Conservation (phyloP, 2,797 vertebrate species). For the Tokudaia tokunoshimensis region DNA sequence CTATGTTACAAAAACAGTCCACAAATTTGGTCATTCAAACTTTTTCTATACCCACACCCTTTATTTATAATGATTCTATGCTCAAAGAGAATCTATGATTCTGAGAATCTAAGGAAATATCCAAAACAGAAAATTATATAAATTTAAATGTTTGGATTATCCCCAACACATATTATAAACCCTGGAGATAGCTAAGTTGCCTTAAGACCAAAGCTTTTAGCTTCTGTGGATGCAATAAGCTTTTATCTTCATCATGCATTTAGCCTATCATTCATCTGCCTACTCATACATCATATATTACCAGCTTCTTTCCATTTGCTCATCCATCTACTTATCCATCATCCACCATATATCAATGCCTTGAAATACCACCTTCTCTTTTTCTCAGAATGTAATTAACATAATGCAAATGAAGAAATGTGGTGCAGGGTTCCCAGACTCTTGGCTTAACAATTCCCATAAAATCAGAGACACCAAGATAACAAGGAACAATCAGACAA, state of each 20-base stretch:
- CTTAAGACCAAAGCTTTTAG: not conserved
- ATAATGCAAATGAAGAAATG: not conserved
- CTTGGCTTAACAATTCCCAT: not conserved
- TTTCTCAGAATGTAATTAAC: not conserved
- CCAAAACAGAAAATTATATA: not conserved
- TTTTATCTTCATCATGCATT: not conserved
- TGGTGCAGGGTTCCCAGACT: not conserved
- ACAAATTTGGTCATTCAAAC: not conserved
- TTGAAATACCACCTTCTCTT: not conserved
- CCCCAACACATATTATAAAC: not conserved
- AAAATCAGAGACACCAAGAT: not conserved
- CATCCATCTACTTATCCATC: not conserved
- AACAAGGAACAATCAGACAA: not conserved
- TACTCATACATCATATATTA: not conserved
- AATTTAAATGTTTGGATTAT: not conserved
- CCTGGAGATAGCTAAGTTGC: not conserved
- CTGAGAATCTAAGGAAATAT: not conserved
- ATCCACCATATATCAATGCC: not conserved
- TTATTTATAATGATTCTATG: not conserved
- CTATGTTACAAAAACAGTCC: not conserved
- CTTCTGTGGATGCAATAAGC: not conserved
- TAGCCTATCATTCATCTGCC: not conserved
- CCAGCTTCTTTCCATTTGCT: not conserved
- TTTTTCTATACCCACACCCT: not conserved
- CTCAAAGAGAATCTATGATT: not conserved